A percentile compares a stretch with the other conserved stretches of the same genome.
These are phyloP conservation scores for Dipodomys merriami DNA, from an alignment of 2,113 vertebrate species.

Conservation along the genomic window DNA sequence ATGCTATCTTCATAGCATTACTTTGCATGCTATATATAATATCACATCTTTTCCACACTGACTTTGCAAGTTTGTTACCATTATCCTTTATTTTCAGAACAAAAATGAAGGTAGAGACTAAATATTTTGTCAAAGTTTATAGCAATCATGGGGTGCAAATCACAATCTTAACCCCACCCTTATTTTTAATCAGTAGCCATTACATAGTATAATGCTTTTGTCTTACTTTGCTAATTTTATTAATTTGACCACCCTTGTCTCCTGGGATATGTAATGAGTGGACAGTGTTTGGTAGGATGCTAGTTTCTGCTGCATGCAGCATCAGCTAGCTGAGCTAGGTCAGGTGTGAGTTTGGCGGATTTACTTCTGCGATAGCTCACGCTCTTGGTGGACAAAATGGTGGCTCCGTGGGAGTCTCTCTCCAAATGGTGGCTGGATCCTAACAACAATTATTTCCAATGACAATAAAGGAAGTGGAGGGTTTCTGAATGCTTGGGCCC, in stretches of 20 bases:
- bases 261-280: not conserved
- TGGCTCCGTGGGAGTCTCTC: not conserved
- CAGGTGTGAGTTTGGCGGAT: not conserved
- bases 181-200: not conserved
- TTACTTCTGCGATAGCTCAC: not conserved
- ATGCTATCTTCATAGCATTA: not conserved
- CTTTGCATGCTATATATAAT: not conserved
- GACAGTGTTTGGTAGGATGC: not conserved
- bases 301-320: rapidly evolving
- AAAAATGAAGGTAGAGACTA: not conserved
- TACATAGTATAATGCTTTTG: not conserved
- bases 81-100: not conserved
- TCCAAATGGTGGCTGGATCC: not conserved
- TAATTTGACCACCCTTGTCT: not conserved
- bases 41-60: not conserved
- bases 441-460: not conserved
- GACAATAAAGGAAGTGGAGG: not conserved
- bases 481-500: not conserved
- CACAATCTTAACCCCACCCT: not conserved
- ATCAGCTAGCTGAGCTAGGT: not conserved
- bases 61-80: not conserved
- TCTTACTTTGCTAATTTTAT: not conserved
- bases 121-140: not conserved
- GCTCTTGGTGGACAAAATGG: not conserved
- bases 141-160: not conserved